Evolutionary conservation across 2,888 invertebrate genomes (phyloP), one percentile per base, ranked within the genome.

Genomic region (Spialia ferax): DNA sequence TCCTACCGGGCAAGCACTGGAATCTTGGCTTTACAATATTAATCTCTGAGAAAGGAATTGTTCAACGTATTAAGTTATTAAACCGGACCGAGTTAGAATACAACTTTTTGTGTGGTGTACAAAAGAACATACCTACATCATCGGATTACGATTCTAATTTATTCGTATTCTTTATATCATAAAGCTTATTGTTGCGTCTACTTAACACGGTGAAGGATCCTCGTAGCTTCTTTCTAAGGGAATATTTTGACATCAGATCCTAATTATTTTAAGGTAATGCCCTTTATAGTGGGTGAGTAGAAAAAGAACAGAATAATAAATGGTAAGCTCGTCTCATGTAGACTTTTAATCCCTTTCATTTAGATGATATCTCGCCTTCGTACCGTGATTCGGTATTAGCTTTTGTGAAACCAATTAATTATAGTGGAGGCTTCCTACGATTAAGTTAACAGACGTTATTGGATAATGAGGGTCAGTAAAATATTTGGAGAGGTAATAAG

Each of bases 191-290:
- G 86, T 85, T 82, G 78, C 77, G 76, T 79, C 84, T 88, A 84
- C 88, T 90, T 89, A 89, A 85, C 83, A 84, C 78, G 75, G 76
- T 77, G 80, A 81, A 81, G 79, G 81, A 82, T 81, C 80, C 81
- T 81, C 81, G 81, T 78, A 79, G 77, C 79, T 79, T 76, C 77
- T 71, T 74, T 78, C 80, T 82, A 79, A 81, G 78, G 80, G 82
- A 80, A 84, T 92, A 88, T 92, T 93, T 90, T 92, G 93, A 93
- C 92, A 89, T 84, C 77, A 77, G 82, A 85, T 85, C 83, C 87
- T 87, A 90, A 92, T 92, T 91, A 91, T 89, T 88, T 86, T 82
- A 84, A 84, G 81, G 82, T 90, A 84, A 90, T 85, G 77, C 86
- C 82, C 82, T 89, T 91, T 87, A 84, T 85, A 78, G 75, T 75